Evolutionary conservation across 2,888 invertebrate species (phyloP), one percentile per base, ranked within the genome.

Genomic region (Lasioglossum leucozonium): DNA sequence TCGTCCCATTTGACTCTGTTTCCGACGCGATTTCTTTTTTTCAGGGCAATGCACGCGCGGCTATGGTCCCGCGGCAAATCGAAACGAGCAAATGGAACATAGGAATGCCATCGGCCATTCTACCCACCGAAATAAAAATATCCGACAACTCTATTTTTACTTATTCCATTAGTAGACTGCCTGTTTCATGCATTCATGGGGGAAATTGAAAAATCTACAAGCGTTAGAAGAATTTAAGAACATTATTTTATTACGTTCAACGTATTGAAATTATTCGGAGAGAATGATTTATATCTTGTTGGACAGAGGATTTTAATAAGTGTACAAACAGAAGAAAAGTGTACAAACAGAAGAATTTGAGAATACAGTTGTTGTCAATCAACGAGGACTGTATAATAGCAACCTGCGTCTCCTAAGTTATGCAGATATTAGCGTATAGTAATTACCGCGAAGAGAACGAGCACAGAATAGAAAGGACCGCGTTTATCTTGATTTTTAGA

Each of bases 1-100:
- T 58, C 72, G n/a, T 65, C 71, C 65, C 67, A 55, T 75, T 65
- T 65, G 67, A 73, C 51, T 69, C 75, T 67, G 65, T 40, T 51
- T 74, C 30, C 47, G 34, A 44, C 11, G 71, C 55, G 71, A 71
- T 71, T 37, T 26, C 44, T 62, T 72, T 81, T n/a, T 69, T 47
- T 30, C 18, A 10, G 18, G 44, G 47, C 69, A 72, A 65, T 51
- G 71, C 34, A 34, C 30, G 62, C 11, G 72, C 26, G n/a, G 55
- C 18, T 8, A 18, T 30, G 34, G 18, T 65, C 26, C 58, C 58
- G 26, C 13, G 26, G 62, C 30, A 62, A 62, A 62, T 62, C 30
- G 62, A 62, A 62, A 62, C 62, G 62, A 62, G 30, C 62, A 30
- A 62, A 62, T 62, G 62, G 62, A 62, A 30, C 30, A 30, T 16